These are phyloP conservation scores for Malurus splendens DNA, from an alignment of 2,797 vertebrate genomes.

Conservation along the genomic window DNA sequence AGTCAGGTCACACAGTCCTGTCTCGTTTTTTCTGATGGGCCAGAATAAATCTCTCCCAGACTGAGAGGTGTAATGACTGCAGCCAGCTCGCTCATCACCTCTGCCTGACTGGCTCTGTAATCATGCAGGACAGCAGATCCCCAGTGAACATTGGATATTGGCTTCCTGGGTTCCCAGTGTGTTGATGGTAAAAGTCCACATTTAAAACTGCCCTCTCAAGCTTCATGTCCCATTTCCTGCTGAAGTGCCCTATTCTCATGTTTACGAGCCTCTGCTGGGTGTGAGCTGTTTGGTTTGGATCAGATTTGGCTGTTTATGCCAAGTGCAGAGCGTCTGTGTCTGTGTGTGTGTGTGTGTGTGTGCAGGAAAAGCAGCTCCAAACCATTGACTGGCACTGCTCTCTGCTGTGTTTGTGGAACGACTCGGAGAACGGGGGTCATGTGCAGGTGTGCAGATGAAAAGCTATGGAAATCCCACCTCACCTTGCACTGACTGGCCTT, in stretches of 20 bases:
- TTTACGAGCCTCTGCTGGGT: background rate
- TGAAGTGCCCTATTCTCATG: background rate
- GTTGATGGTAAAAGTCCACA: background rate
- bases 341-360: rapidly evolving
- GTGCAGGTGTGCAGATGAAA: background rate
- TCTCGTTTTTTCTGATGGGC: constrained; percentile 9
- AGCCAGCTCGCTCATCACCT: constrained; percentile 1
- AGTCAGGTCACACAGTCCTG: constrained; percentile 41
- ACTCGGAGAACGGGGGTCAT: rapidly evolving
- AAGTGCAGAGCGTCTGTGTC: rapidly evolving
- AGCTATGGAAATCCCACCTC: background rate
- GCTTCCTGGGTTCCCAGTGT: background rate
- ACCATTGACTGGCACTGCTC: background rate
- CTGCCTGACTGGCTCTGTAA: constrained; percentile 20
- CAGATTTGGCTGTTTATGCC: background rate
- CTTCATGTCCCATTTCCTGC: background rate
- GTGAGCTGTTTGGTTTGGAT: background rate
- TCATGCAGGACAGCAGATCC: background rate
- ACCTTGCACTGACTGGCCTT: background rate
- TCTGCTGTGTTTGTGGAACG: background rate
- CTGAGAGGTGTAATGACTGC: background rate
- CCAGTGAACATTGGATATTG: background rate
- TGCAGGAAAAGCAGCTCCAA: background rate
- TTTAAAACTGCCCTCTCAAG: background rate
- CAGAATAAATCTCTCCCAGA: constrained; percentile 44